Conservation (phyloP, 2,113 vertebrate species). For the Pterophyllum scalare region DNA sequence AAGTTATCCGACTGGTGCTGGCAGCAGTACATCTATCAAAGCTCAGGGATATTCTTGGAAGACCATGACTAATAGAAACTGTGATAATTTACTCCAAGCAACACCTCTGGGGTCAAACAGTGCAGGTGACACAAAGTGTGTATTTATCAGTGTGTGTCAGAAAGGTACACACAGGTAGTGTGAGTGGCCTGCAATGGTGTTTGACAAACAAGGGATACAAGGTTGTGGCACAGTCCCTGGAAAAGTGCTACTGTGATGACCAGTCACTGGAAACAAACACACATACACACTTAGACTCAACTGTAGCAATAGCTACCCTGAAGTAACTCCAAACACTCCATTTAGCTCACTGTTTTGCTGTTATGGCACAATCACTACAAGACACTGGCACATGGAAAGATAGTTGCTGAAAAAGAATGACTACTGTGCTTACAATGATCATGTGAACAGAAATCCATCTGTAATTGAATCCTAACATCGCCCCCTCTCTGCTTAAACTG, state of each 20-base stretch:
- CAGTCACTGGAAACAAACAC: slow-evolving; percentile 42
- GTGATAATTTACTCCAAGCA: slow-evolving; percentile 53
- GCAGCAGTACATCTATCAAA: slow-evolving; percentile 4
- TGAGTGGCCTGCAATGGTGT: slow-evolving; percentile 62
- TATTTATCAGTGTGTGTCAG: slow-evolving; percentile 43
- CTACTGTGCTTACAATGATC: background rate
- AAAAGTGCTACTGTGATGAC: slow-evolving; percentile 66
- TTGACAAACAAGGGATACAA: slow-evolving; percentile 74
- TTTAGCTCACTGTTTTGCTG: background rate
- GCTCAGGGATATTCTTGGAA: slow-evolving; percentile 62
- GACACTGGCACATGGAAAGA: background rate
- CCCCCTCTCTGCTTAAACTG: background rate
- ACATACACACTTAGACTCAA: background rate
- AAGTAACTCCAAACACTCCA: background rate
- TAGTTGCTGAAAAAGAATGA: background rate
- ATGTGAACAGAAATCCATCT: background rate
- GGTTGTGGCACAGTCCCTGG: slow-evolving; percentile 68
- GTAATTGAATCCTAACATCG: background rate
- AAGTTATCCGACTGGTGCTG: background rate
- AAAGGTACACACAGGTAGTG: slow-evolving; percentile 55
- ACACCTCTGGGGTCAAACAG: slow-evolving; percentile 62
- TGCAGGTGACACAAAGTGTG: slow-evolving; percentile 49
- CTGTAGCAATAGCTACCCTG: background rate
- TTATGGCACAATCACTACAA: background rate
- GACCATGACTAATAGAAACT: slow-evolving; percentile 38